Evolutionary conservation across 2,888 invertebrate genomes (phyloP), one percentile per base, ranked within the genome.

Genomic region (Heterodera filipjevi): DNA sequence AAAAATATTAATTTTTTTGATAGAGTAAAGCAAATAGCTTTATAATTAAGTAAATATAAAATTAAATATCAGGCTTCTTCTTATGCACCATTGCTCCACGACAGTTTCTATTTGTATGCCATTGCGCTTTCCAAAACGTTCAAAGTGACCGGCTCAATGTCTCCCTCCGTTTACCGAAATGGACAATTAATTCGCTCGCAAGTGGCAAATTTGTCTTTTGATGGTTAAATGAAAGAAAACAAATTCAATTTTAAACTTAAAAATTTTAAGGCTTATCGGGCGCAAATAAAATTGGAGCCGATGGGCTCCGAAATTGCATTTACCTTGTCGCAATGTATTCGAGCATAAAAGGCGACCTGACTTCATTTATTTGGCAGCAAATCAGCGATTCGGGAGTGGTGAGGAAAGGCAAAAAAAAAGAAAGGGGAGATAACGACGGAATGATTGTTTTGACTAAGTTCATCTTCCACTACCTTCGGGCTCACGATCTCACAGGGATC

Each of bases 41-140:
- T 44, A 44, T 22, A 3, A 53, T 30, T 71, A 82, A 22, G 22
- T 19, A 2, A 19, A 53, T 53, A 19, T 19, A 6, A 53, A 53
- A 22, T 49, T 39, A 39, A 53, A 19, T 3, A 12, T 6, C 8
- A 75, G 76, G 81, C 66, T 22, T 81, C 81, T 10, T 39, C 72
- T 16, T 81, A 81, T 35, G 77, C 81, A 0, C 14, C 46, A 12
- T 46, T 78, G 33, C 77, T 87, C 0, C 82, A 86, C 73, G 87
- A 87, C 71, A 81, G 82, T 16, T 84, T 86, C 75, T 87, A 85
- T 68, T 75, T 87, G 19, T 87, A 87, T 68, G 86, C 83, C 3
- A 53, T 82, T 75, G 85, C 82, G 0, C 76, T 87, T 12, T 70
- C 76, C 22, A 64, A 70, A 27, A 75, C 77, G n/a, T 30, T 80